Base-by-base conservation (phyloP, 2,888 invertebrate species). In the Ceraclea dissimilis region DNA sequence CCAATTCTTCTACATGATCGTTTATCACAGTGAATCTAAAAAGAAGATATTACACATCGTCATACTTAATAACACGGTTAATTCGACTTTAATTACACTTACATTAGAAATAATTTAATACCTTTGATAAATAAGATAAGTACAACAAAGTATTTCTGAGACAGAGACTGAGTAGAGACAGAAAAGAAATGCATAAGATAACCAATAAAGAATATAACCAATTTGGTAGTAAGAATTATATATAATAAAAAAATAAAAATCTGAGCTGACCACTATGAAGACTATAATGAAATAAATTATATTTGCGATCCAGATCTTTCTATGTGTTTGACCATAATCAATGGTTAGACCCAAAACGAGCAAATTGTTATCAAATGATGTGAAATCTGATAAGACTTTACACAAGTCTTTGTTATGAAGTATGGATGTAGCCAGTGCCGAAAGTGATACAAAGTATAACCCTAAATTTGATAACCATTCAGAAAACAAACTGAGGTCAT, bases 111-210 rank as follows among this genome's bases (percentile, higher is more conserved):
- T n/a, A n/a, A n/a, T n/a, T 20, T 19, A 39, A 39, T 47, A 61
- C 61, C 61, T 59, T 52, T 47, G 52, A 26, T 49, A 55, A 13
- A 59, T 22, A 11, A 59, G 19, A 31, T 54, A 54, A n/a, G 57
- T 16, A 17, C 49, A 57, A 16, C 56, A 18, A 11, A 57, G 18
- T 34, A 59, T 51, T 31, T 61, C 52, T 17, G 19, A 33, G 11
- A 54, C 52, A 8, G 52, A 18, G 2, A 56, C 49, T 17, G 55
- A 26, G 47, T 57, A 51, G 10, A 57, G 47, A 19, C 52, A 33
- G 18, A 54, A 47, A 1, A 26, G 18, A 26, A 52, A 52, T 19
- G 57, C 50, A 34, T 51, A 52, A 4, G 47, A 44, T 2, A 10
- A 10, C 61, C 61, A 61, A 34, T 61, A 57, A 11, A 52, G 8